Conservation (phyloP, 2,888 invertebrate genomes). For the Drosophila colorata region DNA sequence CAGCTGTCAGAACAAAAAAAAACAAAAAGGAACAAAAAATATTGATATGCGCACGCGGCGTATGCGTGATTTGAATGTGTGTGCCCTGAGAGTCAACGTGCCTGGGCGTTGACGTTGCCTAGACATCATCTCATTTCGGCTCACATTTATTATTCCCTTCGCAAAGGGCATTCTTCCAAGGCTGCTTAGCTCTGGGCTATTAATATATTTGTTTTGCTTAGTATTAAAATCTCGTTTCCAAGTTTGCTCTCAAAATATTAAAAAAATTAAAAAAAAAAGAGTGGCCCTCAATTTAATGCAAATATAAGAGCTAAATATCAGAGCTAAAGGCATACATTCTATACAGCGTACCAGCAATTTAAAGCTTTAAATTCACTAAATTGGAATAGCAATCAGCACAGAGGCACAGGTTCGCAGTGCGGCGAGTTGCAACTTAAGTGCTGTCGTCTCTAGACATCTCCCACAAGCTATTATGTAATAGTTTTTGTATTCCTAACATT, state of each 20-base stretch:
- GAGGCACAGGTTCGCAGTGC: constrained; percentile 1
- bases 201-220: constrained; percentile 17
- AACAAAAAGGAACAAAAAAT: constrained; percentile 3
- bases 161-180: constrained; percentile 19
- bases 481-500: constrained; percentile 2
- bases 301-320: constrained; percentile 48
- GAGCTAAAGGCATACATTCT: constrained; percentile 5
- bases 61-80: constrained; percentile 72
- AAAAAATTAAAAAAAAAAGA: not conserved
- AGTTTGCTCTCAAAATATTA: constrained; percentile 1
- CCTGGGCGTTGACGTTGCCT: constrained; percentile 37
- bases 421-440: constrained; percentile 59
- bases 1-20: constrained; percentile 51
- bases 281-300: constrained; percentile 23
- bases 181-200: constrained; percentile 25
- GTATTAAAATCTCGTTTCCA: constrained; percentile 30
- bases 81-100: constrained; percentile 35
- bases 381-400: constrained; percentile 49
- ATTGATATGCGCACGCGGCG: constrained; percentile 60
- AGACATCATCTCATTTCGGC: constrained; percentile 53
- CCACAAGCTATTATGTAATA: constrained; percentile 9
- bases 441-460: constrained; percentile 43
- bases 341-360: constrained; percentile 11
- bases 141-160: constrained; percentile 45
- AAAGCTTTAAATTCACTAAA: constrained; percentile 44